Base-by-base conservation (phyloP, 35 echinoderm and acorn worm genomes). In the Ophiothrix spiculata region DNA sequence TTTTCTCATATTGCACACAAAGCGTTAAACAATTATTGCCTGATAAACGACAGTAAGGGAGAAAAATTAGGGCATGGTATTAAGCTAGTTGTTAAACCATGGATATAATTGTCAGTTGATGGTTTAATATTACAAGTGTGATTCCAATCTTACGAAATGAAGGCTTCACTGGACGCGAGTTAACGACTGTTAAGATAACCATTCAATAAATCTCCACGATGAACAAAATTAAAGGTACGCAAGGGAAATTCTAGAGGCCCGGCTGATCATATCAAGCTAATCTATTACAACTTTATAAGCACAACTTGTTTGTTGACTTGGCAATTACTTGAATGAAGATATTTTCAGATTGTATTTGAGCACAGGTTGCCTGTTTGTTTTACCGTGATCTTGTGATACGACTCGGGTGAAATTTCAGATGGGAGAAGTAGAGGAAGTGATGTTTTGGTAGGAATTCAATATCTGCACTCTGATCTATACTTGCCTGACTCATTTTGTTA, bases 41-140 rank as follows among this genome's bases (percentile, higher is more conserved):
- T 69, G 8, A 25, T n/a, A 10, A 28, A 69, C 4, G 8, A 25
- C 17, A 28, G 25, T 25, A n/a, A 28, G 29, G 23, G 60, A n/a
- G 29, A 69, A 69, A 69, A 69, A 25, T 2, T 69, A n/a, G 60
- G 23, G 60, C n/a, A n/a, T n/a, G n/a, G n/a, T n/a, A n/a, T 69
- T n/a, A 28, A 69, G 60, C 3, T 25, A 28, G 60, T 69, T 69
- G 60, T 69, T 69, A 69, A 69, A 25, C 29, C 60, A 69, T 69
- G 60, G 60, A 69, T 69, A 28, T 69, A 69, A 69, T 69, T 69
- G 60, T 28, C 17, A 69, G 60, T 69, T 69, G 60, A 69, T 69
- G 60, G 60, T 69, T 69, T 69, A 69, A n/a, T 69, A 69, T 69
- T 69, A 69, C 60, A 69, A 69, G 60, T 69, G 60, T 69, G 60